These are phyloP conservation scores for Caenorhabditis doughertyi DNA, from an alignment of 2,888 invertebrate species.

Conservation along the genomic window DNA sequence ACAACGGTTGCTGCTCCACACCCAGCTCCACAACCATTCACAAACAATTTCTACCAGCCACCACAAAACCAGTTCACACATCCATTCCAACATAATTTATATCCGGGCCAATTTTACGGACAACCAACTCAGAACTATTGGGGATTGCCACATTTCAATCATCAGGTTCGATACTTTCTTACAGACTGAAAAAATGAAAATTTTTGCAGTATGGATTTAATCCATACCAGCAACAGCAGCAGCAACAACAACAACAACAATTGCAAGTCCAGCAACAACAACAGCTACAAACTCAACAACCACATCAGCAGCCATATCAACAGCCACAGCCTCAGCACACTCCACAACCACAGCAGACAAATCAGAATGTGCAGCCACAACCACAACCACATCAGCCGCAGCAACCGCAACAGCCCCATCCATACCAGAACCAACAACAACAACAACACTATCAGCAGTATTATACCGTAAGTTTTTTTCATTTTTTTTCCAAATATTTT, in stretches of 20 bases:
- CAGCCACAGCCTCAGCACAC: constrained; percentile 11
- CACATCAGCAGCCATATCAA: constrained; percentile 19
- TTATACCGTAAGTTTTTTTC: no score
- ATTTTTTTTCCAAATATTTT: no score
- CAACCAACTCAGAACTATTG: constrained; percentile 57
- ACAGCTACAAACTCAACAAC: constrained; percentile 1
- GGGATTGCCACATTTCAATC: constrained; percentile 27
- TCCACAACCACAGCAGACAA: constrained; percentile 33
- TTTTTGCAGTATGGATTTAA: background rate
- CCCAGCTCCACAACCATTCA: constrained; percentile 25
- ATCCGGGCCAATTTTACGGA: constrained; percentile 43
- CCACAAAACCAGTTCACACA: constrained; percentile 28
- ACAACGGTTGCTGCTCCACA: constrained; percentile 1
- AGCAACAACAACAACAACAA: background rate
- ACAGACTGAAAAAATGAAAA: background rate
- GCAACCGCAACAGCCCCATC: background rate
- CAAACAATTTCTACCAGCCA: constrained; percentile 36
- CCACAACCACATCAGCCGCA: constrained; percentile 13
- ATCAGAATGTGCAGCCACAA: constrained; percentile 11
- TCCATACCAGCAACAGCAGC: background rate
- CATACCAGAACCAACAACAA: background rate
- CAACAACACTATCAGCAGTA: no score
- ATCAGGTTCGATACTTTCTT: constrained; percentile 4
- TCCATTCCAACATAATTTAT: constrained; percentile 13
- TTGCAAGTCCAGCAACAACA: background rate